Base-by-base conservation (phyloP, 2,113 vertebrate species). In the Rhinolophus ferrumequinum region DNA sequence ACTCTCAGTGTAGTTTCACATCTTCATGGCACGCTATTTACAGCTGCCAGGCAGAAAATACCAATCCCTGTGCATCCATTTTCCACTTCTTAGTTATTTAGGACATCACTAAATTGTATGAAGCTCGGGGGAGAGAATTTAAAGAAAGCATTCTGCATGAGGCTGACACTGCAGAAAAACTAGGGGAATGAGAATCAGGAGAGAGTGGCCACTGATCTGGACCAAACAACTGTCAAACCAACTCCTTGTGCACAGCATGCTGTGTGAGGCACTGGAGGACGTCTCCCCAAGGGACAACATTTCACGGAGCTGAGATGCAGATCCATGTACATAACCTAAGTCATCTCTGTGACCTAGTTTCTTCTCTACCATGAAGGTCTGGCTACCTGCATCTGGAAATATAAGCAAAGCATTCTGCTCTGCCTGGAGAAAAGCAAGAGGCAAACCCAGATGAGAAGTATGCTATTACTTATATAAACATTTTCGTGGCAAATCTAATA, bases 1-100 rank as follows among this genome's bases (percentile, higher is more conserved):
- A 62, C n/a, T 83, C 26, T 80, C 47, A 66, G 16, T 50, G 84
- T 60, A 28, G 28, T 73, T 90, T 96, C 35, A 62, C 64, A 52
- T 56, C 18, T 72, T 80, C 58, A 92, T 30, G 80, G 67, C 38
- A 84, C 2, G 8, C 4, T 41, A 4, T 89, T 96, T 92, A 21
- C 54, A 81, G 60, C 13, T 18, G 50, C 90, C 41, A 92, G 67
- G 26, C 82, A 77, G 88, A 94, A 73, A 90, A 85, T 22, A 1
- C 50, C 90, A 73, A 13, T 86, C 67, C 4, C 21, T 79, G 44
- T 56, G 47, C 38, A 85, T 85, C 47, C 70, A 52, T 89, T 98
- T 97, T 95, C 88, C 90, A 95, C 95, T 96, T 96, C 88, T 96
- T 93, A 81, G 93, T 93, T 93, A 96, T 97, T 96, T 97, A 94